These are phyloP conservation scores for Scaptomyza tumidula DNA, from an alignment of 2,888 invertebrate genomes.

Conservation along the genomic window DNA sequence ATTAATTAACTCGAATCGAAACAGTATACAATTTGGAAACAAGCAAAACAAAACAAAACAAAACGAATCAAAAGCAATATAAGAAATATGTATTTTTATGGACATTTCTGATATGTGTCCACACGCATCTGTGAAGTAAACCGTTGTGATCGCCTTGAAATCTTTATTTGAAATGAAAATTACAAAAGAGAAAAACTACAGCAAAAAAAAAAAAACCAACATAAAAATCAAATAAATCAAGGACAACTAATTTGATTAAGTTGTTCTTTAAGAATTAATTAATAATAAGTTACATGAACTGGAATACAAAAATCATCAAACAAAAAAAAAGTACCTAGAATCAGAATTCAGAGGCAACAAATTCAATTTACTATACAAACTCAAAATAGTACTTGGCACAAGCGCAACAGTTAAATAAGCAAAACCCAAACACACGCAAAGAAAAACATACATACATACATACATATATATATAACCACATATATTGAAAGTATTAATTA, in stretches of 20 bases:
- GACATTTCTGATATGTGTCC: constrained; percentile 67
- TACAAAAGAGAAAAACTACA: constrained; percentile 32
- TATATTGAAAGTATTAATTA: constrained; percentile 35
- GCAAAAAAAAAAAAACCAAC: too few species aligned
- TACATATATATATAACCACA: constrained; percentile 9
- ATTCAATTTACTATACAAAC: not conserved
- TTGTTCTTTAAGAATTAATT: constrained; percentile 37
- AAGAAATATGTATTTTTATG: constrained; percentile 59
- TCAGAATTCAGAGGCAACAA: constrained; percentile 40
- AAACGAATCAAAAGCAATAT: constrained; percentile 6
- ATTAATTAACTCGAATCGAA: constrained; percentile 27
- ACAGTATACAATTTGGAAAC: constrained; percentile 19
- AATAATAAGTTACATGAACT: constrained; percentile 48
- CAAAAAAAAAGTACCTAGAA: constrained; percentile 63
- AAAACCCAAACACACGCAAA: constrained; percentile 13
- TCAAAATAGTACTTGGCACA: constrained; percentile 8
- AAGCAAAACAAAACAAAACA: not conserved
- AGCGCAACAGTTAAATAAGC: constrained; percentile 34
- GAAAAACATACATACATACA: constrained; percentile 26
- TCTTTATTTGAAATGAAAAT: constrained; percentile 58
- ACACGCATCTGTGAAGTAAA: constrained; percentile 80
- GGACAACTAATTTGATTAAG: constrained; percentile 23
- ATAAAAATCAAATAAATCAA: constrained; percentile 14
- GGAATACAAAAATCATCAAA: constrained; percentile 40
- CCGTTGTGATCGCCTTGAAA: constrained; percentile 81